These are phyloP conservation scores for Takifugu rubripes DNA, from an alignment of 2,797 vertebrate genomes.

Conservation along the genomic window DNA sequence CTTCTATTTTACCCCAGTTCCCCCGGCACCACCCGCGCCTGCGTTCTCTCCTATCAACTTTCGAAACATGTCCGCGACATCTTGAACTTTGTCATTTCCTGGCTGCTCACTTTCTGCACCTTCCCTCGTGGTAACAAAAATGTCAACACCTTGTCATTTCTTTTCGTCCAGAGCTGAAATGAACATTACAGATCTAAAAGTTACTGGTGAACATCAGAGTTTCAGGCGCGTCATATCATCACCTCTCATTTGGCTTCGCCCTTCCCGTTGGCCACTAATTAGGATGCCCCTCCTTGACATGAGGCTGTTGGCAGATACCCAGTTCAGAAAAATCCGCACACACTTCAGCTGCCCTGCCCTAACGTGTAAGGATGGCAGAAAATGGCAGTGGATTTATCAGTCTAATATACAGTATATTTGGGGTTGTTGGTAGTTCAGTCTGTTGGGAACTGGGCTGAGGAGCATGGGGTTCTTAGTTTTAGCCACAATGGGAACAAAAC, in stretches of 20 bases:
- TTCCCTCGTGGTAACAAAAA: background rate
- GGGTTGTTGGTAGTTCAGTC: no score
- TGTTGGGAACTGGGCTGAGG: no score
- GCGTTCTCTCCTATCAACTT: no score
- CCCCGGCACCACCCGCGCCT: background rate
- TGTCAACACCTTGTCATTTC: background rate
- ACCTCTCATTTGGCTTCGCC: constrained; percentile 6
- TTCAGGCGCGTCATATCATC: constrained; percentile 9
- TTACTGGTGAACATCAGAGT: constrained; percentile 6
- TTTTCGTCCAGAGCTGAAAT: constrained; percentile 1
- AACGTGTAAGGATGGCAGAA: no score
- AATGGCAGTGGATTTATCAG: no score
- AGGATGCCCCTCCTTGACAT: constrained; percentile 4
- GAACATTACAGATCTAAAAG: background rate
- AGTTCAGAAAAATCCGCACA: constrained; percentile 35
- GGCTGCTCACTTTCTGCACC: background rate
- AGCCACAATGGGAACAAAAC: no score
- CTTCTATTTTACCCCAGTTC: constrained; percentile 19
- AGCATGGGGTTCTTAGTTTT: no score
- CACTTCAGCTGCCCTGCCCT: constrained; percentile 3
- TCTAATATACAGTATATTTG: no score
- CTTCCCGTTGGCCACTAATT: constrained; percentile 2
- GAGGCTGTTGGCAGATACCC: constrained; percentile 25
- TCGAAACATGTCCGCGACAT: no score
- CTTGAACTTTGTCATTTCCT: no score